Percentiles rank a stretch among this genome's conserved stretches.
Conservation (phyloP, 1,140 invertebrate species). For the Arion vulgaris region DNA sequence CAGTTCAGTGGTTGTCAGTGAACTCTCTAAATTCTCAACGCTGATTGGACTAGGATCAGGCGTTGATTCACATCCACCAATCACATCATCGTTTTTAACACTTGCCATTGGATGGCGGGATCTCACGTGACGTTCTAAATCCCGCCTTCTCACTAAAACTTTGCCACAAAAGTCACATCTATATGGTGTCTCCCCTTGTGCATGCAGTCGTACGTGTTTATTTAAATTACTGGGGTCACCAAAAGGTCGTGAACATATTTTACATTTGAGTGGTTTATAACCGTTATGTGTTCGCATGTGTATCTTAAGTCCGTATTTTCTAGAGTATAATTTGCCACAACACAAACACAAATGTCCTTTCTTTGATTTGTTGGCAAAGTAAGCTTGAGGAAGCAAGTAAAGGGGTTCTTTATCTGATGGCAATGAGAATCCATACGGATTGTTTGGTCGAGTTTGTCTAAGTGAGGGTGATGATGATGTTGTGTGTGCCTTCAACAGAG, state of each 20-base stretch:
- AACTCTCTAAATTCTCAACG: not conserved
- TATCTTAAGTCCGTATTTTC: slow-evolving; percentile 95
- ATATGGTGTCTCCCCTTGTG: slow-evolving; percentile 71
- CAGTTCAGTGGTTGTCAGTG: not conserved
- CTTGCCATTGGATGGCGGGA: slow-evolving; percentile 61
- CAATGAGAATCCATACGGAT: slow-evolving; percentile 45
- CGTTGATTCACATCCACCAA: slow-evolving; percentile 8
- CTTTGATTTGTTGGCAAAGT: slow-evolving; percentile 59
- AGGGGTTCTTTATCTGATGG: slow-evolving; percentile 61
- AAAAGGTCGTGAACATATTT: slow-evolving; percentile 67
- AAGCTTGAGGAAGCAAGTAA: slow-evolving; percentile 61
- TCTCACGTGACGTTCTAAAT: slow-evolving; percentile 85
- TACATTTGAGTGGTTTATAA: slow-evolving; percentile 70
- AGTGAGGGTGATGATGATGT: slow-evolving; percentile 32
- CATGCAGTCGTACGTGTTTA: slow-evolving; percentile 73
- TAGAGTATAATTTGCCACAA: slow-evolving; percentile 92
- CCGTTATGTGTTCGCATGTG: slow-evolving; percentile 91
- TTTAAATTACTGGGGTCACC: slow-evolving; percentile 72
- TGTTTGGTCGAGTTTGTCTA: slow-evolving; percentile 5
- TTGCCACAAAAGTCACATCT: slow-evolving; percentile 74
- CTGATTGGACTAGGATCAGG: slow-evolving; percentile 22
- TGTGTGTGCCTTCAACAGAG: slow-evolving; percentile 44
- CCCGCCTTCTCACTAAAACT: slow-evolving; percentile 78
- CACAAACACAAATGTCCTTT: slow-evolving; percentile 68
- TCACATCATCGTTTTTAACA: not conserved